A percentile compares a stretch with the other conserved stretches of the same genome.
These are phyloP conservation scores for Smittia aterrima DNA, from an alignment of 2,888 invertebrate genomes.

Conservation along the genomic window DNA sequence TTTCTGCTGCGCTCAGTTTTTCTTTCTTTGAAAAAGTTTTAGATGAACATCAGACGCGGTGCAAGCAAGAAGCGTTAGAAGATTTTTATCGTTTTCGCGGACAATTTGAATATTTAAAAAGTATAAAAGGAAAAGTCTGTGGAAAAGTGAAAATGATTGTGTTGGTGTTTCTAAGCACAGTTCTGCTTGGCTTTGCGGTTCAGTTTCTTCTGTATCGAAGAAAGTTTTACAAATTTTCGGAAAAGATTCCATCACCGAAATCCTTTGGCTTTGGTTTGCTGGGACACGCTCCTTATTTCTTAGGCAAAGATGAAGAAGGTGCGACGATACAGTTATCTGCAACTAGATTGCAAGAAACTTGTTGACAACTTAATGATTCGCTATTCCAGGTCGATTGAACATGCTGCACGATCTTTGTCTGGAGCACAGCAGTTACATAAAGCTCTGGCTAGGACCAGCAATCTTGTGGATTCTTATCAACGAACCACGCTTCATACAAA, in stretches of 20 bases:
- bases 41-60: background rate
- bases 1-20: no score
- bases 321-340: background rate
- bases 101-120: no score
- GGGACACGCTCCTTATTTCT: slow-evolving; percentile 33
- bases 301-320: slow-evolving; percentile 40
- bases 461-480: slow-evolving; percentile 39
- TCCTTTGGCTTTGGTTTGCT: slow-evolving; percentile 24
- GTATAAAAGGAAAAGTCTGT: no score
- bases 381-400: slow-evolving; percentile 30
- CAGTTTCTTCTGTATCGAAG: slow-evolving; percentile 1
- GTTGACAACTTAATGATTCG: background rate
- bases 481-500: slow-evolving; percentile 35
- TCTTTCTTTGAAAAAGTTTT: background rate
- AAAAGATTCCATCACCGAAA: slow-evolving; percentile 33
- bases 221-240: slow-evolving; percentile 39
- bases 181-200: slow-evolving; percentile 23
- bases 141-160: no score
- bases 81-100: no score
- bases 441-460: slow-evolving; percentile 34
- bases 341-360: background rate
- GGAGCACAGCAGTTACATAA: slow-evolving; percentile 26
- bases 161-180: slow-evolving; percentile 19
- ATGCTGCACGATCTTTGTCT: slow-evolving; percentile 34
- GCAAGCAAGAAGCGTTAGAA: background rate